Percentiles rank a stretch among this genome's conserved stretches.
Conservation (phyloP, 2,797 vertebrate species). For the Tenualosa thibaudeaui region DNA sequence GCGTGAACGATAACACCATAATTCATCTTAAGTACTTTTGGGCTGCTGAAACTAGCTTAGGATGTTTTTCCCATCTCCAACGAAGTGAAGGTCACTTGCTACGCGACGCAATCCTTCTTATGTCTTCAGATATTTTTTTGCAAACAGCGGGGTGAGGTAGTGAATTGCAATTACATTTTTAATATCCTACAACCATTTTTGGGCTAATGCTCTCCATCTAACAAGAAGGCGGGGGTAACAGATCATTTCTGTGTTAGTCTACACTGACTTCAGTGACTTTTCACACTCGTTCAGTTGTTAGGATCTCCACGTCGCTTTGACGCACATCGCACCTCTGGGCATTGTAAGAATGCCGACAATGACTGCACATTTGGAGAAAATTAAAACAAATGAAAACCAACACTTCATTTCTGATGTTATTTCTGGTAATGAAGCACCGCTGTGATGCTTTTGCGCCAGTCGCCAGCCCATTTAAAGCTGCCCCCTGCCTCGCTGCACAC, state of each 20-base stretch:
- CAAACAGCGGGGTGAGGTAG: not conserved
- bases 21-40: slow-evolving; percentile 16
- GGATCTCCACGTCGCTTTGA: slow-evolving; percentile 52
- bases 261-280: slow-evolving; percentile 44
- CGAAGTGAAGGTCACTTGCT: slow-evolving; percentile 10
- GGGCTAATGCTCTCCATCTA: not conserved
- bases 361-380: slow-evolving; percentile 71
- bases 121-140: not conserved
- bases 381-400: slow-evolving; percentile 75
- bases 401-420: slow-evolving; percentile 75
- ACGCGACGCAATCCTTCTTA: slow-evolving; percentile 8
- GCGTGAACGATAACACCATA: slow-evolving; percentile 22
- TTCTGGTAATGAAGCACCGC: slow-evolving; percentile 72
- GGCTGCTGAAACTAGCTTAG: slow-evolving; percentile 16
- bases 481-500: slow-evolving; percentile 54
- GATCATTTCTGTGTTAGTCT: slow-evolving; percentile 53
- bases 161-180: slow-evolving; percentile 22
- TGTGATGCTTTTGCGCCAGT: slow-evolving; percentile 55
- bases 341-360: slow-evolving; percentile 58
- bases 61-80: slow-evolving; percentile 23
- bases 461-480: slow-evolving; percentile 31
- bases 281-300: slow-evolving; percentile 52
- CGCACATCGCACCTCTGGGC: slow-evolving; percentile 69
- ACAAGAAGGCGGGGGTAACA: slow-evolving; percentile 24
- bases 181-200: slow-evolving; percentile 5